phyloP scores from a whole-genome alignment of 2,113 vertebrate species.

The Tympanuchus pallidicinctus region DNA sequence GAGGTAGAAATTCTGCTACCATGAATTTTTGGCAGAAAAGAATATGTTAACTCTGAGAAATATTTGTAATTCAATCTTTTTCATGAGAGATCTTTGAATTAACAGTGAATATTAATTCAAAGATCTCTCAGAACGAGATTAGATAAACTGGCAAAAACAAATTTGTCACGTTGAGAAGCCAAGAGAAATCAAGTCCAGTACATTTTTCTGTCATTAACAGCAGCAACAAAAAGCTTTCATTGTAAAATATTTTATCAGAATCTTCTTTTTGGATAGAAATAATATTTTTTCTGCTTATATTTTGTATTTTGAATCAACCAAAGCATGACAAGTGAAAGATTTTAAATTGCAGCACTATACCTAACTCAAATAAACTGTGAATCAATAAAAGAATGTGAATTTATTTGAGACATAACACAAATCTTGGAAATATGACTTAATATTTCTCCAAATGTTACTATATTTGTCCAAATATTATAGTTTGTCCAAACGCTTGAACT shows the following conservation, averaged over 20 bases:
- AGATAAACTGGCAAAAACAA: constrained; percentile 16
- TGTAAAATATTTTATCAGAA: not conserved
- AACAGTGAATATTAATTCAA: constrained; percentile 11
- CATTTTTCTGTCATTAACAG: not conserved
- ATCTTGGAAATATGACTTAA: not conserved
- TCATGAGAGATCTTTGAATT: not conserved
- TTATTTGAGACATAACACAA: not conserved
- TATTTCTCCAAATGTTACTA: not conserved
- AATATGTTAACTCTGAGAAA: not conserved
- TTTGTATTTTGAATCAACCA: not conserved
- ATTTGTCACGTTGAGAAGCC: not conserved
- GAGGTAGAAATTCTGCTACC: not conserved
- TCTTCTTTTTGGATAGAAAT: not conserved
- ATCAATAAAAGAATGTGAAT: not conserved
- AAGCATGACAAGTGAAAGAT: not conserved
- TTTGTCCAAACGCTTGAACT: not conserved
- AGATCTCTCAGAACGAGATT: not conserved
- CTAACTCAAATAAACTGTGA: not conserved
- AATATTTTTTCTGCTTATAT: not conserved
- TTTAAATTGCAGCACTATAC: not conserved
- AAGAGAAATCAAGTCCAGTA: not conserved
- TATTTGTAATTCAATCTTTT: not conserved
- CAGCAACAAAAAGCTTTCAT: not conserved
- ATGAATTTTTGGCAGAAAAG: not conserved
- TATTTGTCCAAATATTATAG: no score